A percentile compares a stretch with the other conserved stretches of the same genome.
These are phyloP conservation scores for Gonatopus flavifemur DNA, from an alignment of 1,140 invertebrate genomes.

Conservation along the genomic window DNA sequence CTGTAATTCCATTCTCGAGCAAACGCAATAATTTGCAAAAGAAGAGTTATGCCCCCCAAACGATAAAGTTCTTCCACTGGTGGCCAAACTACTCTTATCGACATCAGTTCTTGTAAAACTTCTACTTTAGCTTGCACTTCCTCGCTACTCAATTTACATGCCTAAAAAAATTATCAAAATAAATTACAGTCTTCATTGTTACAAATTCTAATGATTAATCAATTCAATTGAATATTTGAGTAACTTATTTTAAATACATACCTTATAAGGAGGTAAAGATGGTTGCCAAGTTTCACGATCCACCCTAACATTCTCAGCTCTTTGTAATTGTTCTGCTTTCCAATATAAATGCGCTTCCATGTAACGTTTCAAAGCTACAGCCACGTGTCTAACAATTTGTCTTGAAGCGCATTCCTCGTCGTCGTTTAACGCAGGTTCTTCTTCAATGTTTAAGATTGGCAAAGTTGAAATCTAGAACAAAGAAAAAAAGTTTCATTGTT, in stretches of 20 bases:
- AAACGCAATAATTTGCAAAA: constrained; percentile 85
- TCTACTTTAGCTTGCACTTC: constrained; percentile 84
- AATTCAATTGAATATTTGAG: background rate
- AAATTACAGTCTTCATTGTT: background rate
- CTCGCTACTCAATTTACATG: constrained; percentile 71
- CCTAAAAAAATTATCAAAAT: constrained; percentile 54
- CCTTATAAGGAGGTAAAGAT: constrained; percentile 66
- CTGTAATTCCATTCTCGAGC: constrained; percentile 91
- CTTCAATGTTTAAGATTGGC: constrained; percentile 73
- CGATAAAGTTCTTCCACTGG: constrained; percentile 85
- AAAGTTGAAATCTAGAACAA: constrained; percentile 76
- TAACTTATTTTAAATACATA: no score
- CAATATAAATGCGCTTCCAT: constrained; percentile 88
- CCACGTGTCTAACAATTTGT: constrained; percentile 93
- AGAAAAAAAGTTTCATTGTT: background rate
- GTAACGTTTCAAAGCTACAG: constrained; percentile 86
- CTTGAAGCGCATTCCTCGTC: constrained; percentile 89
- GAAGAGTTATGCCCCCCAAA: constrained; percentile 79
- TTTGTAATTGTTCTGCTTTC: constrained; percentile 78
- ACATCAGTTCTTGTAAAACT: constrained; percentile 75
- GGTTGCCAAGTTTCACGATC: constrained; percentile 50
- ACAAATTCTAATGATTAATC: constrained; percentile 1
- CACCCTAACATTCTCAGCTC: constrained; percentile 60
- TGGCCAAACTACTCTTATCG: constrained; percentile 76
- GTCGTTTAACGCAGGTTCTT: constrained; percentile 74